A percentile compares a stretch with the other conserved stretches of the same genome.
Conservation (phyloP, 2,797 vertebrate genomes). For the Halcyon smyrnensis region DNA sequence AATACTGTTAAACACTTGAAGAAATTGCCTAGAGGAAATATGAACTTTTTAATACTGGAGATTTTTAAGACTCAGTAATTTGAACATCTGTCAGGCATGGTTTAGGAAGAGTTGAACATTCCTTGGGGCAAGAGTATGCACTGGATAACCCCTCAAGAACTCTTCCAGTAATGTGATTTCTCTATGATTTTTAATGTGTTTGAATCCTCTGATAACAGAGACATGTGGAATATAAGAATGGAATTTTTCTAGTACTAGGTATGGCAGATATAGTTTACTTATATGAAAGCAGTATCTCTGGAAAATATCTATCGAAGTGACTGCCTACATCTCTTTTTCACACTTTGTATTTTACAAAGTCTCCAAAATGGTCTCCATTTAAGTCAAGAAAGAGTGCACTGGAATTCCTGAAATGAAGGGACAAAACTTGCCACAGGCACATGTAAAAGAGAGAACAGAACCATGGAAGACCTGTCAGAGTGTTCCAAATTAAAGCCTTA, state of each 20-base stretch:
- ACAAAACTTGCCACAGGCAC: not conserved
- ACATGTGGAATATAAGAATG: not conserved
- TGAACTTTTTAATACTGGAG: not conserved
- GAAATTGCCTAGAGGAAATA: not conserved
- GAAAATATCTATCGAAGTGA: not conserved
- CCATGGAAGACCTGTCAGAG: not conserved
- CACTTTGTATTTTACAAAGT: not conserved
- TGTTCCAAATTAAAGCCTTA: not conserved
- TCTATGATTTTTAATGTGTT: not conserved
- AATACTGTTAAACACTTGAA: not conserved
- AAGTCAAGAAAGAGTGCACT: not conserved
- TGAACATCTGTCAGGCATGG: not conserved
- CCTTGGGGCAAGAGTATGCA: not conserved
- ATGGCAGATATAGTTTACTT: not conserved
- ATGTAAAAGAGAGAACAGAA: not conserved
- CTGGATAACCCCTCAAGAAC: not conserved
- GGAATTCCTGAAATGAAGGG: not conserved
- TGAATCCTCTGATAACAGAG: not conserved
- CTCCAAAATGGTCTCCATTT: not conserved
- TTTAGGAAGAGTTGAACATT: not conserved
- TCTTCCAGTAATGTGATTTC: not conserved
- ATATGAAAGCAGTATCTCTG: not conserved
- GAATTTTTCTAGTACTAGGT: not conserved
- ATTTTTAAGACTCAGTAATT: not conserved
- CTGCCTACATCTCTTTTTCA: not conserved